Percentiles rank a stretch among this genome's conserved stretches.
These are phyloP conservation scores for Pseudococcus longispinus DNA, from an alignment of 2,888 invertebrate species.

Conservation along the genomic window DNA sequence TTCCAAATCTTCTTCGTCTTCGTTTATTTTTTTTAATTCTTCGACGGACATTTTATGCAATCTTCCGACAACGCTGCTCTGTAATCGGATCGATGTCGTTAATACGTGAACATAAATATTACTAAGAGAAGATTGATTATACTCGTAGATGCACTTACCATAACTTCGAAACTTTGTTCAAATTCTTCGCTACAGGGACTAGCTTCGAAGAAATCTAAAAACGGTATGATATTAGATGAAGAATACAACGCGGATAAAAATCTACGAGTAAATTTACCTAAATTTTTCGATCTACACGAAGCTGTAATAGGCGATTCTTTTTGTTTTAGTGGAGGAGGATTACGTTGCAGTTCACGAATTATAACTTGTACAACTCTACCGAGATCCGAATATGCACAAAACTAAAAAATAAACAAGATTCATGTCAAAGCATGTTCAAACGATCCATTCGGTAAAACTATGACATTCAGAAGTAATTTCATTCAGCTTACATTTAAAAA, in stretches of 20 bases:
- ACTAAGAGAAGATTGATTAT: conserved; percentile 23
- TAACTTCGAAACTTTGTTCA: conserved; percentile 53
- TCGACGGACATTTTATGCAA: conserved; percentile 67
- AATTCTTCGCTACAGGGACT: conserved; percentile 42
- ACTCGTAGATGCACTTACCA: conserved; percentile 46
- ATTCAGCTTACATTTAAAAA: conserved; percentile 70
- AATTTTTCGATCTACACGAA: conserved; percentile 4
- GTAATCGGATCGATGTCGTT: conserved; percentile 60
- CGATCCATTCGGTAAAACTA: neutral
- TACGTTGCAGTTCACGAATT: conserved; percentile 78
- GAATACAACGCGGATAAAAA: neutral
- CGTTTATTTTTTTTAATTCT: conserved; percentile 74
- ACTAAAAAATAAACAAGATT: conserved; percentile 63
- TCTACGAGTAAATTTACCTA: neutral
- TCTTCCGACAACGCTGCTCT: conserved; percentile 64
- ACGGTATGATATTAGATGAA: no score
- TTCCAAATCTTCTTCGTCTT: conserved; percentile 75
- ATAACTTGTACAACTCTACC: conserved; percentile 82
- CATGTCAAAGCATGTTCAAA: neutral
- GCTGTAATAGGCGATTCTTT: conserved; percentile 45
- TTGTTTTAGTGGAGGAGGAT: conserved; percentile 64
- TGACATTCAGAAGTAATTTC: neutral
- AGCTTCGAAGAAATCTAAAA: conserved; percentile 29
- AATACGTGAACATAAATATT: conserved; percentile 60
- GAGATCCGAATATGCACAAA: conserved; percentile 79